Base-by-base conservation (phyloP, 2,888 invertebrate genomes). In the Orthonychiurus folsomi region DNA sequence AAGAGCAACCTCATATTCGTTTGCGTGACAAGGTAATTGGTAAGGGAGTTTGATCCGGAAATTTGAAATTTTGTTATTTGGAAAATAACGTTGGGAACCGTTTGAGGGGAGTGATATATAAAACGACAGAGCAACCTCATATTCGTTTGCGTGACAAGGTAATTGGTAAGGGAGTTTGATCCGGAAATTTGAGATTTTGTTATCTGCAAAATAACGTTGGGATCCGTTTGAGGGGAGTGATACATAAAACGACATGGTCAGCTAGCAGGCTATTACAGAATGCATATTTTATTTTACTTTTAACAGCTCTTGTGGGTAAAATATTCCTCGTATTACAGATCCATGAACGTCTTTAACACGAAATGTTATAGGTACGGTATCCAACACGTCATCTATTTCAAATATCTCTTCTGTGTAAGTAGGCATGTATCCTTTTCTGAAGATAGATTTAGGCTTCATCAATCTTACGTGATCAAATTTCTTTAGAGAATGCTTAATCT, bases 221-320 rank as follows among this genome's bases (percentile, higher is more conserved):
- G 59, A 37, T 21, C 21, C 59, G 26, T 50, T 59, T 5, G 59
- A 59, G 3, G 59, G 50, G 3, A 59, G 24, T 21, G 5, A 23
- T 25, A 59, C 2, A 50, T 59, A 59, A 50, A 50, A 50, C 12
- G 59, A 59, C 59, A 59, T 59, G 5, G 59, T 50, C 3, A 59
- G 3, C 23, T 59, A 9, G 5, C 37, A 20, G 5, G 9, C 18
- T 53, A 15, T 21, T n/a, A n/a, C n/a, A n/a, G n/a, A 20, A 15
- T 9, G 20, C 12, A 15, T 53, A n/a, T 37, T 28, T 3, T 25
- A 12, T 21, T 20, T 3, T 3, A 57, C 47, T 57, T 50, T 50
- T 5, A 28, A 23, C 2, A 59, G 37, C 23, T 50, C 59, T 50
- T 59, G 48, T 20, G 20, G 15, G 50, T 59, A 59, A 12, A 23